Evolutionary conservation across 2,113 vertebrate species (phyloP).

Genomic region (Podiceps cristatus): DNA sequence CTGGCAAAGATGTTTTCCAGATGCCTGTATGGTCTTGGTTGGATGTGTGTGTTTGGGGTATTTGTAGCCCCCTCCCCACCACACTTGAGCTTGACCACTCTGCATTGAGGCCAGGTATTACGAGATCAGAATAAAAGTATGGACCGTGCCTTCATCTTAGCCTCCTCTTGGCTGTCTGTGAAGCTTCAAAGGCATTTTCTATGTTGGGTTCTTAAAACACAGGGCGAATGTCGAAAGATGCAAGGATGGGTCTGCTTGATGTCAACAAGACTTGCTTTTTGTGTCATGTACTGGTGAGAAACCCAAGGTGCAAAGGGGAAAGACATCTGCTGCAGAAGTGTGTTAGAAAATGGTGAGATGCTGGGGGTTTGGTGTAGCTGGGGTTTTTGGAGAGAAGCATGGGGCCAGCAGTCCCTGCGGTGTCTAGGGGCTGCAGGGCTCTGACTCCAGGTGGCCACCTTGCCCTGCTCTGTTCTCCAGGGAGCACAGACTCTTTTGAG

Average conservation of each 20-base stretch:
- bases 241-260: background rate
- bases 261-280: background rate
- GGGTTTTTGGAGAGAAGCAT: background rate
- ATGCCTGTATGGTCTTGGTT: background rate
- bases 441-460: background rate
- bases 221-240: background rate
- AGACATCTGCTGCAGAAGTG: background rate
- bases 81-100: background rate
- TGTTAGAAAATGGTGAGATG: background rate
- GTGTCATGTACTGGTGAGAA: background rate
- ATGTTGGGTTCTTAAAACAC: background rate
- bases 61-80: background rate
- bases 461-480: background rate
- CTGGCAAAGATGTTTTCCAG: background rate
- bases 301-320: background rate
- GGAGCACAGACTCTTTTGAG: background rate
- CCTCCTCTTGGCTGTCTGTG: background rate
- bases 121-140: background rate
- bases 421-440: background rate
- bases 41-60: background rate
- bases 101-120: background rate
- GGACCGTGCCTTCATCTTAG: background rate
- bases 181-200: background rate
- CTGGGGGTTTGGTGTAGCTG: background rate
- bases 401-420: background rate